Conservation (phyloP, 2,113 vertebrate species). For the Indicator indicator region DNA sequence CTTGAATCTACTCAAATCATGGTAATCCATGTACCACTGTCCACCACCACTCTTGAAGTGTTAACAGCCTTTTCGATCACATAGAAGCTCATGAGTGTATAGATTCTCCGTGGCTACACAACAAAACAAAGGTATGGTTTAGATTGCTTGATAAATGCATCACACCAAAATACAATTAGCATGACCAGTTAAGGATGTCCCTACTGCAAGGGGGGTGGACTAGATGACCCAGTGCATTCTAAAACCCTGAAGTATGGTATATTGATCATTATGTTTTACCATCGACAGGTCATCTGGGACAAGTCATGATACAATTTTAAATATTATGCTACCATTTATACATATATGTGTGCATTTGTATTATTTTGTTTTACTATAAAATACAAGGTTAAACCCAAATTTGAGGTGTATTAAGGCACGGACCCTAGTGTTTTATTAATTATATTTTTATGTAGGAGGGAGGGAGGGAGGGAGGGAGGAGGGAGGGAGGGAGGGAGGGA, state of each 20-base stretch:
- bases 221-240: too few relatives aligned
- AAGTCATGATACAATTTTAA: neutral
- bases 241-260: neutral
- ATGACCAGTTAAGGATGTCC: neutral
- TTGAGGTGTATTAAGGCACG: too few relatives aligned
- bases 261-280: neutral
- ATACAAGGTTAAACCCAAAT: neutral
- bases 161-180: neutral
- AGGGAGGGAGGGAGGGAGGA: too few relatives aligned
- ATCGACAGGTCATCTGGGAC: neutral
- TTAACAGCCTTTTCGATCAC: neutral
- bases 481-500: too few relatives aligned
- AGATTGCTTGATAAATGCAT: neutral
- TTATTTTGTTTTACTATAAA: neutral
- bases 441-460: too few relatives aligned
- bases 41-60: neutral
- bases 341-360: neutral
- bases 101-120: neutral
- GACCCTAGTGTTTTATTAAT: too few relatives aligned
- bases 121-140: neutral
- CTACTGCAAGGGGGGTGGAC: too few relatives aligned
- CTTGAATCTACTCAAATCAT: neutral
- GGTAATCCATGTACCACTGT: neutral
- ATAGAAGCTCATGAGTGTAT: neutral
- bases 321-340: neutral